Conservation (phyloP, 2,797 vertebrate species). For the Macrochelys suwanniensis region DNA sequence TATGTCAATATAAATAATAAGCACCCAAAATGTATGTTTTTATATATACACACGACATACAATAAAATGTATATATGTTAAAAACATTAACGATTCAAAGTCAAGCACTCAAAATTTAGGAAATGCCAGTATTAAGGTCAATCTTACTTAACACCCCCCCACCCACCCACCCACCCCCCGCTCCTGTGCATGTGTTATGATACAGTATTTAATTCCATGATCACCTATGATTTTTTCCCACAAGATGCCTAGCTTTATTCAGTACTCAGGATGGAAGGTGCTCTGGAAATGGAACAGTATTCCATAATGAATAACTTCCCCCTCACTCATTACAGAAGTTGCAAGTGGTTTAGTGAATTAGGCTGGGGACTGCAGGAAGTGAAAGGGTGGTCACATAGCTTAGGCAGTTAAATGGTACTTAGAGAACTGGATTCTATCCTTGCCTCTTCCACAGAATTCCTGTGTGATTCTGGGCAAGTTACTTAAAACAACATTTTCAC, state of each 20-base stretch:
- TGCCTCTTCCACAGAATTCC: background rate
- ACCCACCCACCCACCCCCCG: background rate
- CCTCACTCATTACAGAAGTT: background rate
- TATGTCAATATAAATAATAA: background rate
- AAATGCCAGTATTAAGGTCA: background rate
- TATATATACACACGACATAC: fast-evolving
- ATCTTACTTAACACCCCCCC: no score
- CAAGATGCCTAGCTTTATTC: fast-evolving
- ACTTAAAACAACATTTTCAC: background rate
- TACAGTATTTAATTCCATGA: slow-evolving; percentile 47
- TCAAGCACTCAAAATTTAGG: background rate
- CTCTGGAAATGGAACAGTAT: slow-evolving; percentile 67
- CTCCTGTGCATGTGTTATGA: background rate
- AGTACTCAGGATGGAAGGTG: slow-evolving; percentile 40
- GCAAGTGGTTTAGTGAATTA: slow-evolving; percentile 60
- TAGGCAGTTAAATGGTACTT: background rate
- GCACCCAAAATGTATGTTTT: background rate
- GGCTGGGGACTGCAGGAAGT: slow-evolving; percentile 63
- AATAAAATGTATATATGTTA: background rate
- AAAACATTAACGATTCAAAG: background rate
- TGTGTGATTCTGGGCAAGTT: background rate
- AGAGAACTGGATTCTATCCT: background rate
- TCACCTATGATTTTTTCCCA: slow-evolving; percentile 23
- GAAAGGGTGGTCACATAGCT: background rate
- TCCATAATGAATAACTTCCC: slow-evolving; percentile 66